These are phyloP conservation scores for Sitodiplosis mosellana DNA, from an alignment of 1,140 invertebrate species.

Conservation along the genomic window DNA sequence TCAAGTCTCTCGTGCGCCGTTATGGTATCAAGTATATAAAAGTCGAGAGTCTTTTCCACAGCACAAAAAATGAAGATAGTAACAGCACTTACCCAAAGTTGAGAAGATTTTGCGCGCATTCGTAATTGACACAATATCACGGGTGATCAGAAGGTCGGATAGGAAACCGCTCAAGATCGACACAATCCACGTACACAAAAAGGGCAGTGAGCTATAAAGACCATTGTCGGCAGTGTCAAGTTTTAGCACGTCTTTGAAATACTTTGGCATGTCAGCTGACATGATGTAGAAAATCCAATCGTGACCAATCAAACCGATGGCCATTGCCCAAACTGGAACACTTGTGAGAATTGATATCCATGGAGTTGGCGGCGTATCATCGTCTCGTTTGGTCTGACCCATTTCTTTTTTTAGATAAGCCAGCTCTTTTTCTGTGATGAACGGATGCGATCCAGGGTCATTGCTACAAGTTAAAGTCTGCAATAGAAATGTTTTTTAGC, in stretches of 20 bases:
- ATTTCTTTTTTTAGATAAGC: conserved; percentile 50
- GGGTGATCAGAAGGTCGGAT: conserved; percentile 45
- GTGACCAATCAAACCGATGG: conserved; percentile 55
- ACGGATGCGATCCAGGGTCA: conserved; percentile 62
- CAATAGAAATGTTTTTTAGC: conserved; percentile 11
- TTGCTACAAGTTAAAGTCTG: conserved; percentile 47
- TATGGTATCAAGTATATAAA: neutral
- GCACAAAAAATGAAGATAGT: neutral
- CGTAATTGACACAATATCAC: conserved; percentile 33
- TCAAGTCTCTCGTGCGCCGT: no score
- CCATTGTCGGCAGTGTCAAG: conserved; percentile 60
- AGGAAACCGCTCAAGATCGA: conserved; percentile 43
- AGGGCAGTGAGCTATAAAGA: conserved; percentile 45
- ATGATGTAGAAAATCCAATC: conserved; percentile 92
- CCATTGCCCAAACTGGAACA: conserved; percentile 43
- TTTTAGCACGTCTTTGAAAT: conserved; percentile 72
- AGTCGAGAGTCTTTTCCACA: neutral
- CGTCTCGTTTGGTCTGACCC: conserved; percentile 26
- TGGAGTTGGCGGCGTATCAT: conserved; percentile 38
- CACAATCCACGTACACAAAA: conserved; percentile 52
- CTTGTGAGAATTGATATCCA: conserved; percentile 59
- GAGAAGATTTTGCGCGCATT: conserved; percentile 54
- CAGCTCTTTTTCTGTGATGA: conserved; percentile 60
- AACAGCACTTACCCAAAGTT: conserved; percentile 33
- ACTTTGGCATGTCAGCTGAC: conserved; percentile 81